These are phyloP conservation scores for Sinosuthora webbiana DNA, from an alignment of 2,113 vertebrate genomes.

Conservation along the genomic window DNA sequence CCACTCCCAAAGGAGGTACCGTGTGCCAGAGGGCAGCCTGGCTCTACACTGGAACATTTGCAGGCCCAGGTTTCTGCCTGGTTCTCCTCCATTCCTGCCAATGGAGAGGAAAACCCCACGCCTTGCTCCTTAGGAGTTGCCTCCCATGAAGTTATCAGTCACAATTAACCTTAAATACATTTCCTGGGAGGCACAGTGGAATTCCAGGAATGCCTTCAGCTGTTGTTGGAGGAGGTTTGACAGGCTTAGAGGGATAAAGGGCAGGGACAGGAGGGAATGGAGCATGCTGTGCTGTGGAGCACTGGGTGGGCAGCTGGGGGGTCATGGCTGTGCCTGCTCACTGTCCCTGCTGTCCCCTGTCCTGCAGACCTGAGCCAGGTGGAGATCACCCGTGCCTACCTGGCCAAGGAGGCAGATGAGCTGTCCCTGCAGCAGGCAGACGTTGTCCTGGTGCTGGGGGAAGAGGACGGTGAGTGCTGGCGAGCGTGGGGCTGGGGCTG, in stretches of 20 bases:
- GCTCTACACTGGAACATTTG: not conserved
- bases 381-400: conserved; percentile 84
- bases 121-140: not conserved
- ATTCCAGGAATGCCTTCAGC: not conserved
- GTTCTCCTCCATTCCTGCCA: not conserved
- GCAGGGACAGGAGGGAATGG: not conserved
- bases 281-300: not conserved
- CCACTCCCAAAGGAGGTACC: conserved; percentile 78
- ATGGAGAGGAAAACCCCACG: accelerated
- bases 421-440: conserved; percentile 88
- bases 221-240: not conserved
- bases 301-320: not conserved
- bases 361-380: conserved; percentile 83
- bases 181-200: not conserved
- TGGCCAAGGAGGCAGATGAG: conserved; percentile 87
- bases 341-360: not conserved
- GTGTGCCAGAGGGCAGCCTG: not conserved
- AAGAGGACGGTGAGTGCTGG: conserved; percentile 79
- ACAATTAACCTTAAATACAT: not conserved
- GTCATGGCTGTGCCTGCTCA: not conserved
- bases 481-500: accelerated
- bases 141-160: not conserved
- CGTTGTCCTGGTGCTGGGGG: conserved; percentile 81
- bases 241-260: not conserved
- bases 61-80: not conserved